phyloP scores from a whole-genome alignment of 2,113 vertebrate species.

The Mungos mungo region DNA sequence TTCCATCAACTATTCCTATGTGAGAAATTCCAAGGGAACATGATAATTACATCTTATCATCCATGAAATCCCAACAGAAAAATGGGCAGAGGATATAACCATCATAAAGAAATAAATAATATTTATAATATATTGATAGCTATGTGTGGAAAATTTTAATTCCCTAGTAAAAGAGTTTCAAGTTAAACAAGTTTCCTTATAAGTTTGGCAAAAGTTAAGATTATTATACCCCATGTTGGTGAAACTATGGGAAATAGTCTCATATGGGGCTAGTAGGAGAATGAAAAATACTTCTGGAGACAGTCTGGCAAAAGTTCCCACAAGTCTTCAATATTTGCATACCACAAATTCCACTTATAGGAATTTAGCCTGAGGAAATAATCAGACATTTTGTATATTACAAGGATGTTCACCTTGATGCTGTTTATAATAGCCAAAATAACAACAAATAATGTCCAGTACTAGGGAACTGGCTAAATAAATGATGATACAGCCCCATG shows the following conservation, averaged over 20 bases:
- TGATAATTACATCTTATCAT: not conserved
- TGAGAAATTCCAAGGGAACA: not conserved
- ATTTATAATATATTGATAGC: not conserved
- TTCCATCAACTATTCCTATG: not conserved
- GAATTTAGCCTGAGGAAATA: not conserved
- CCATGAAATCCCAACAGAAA: slow-evolving; percentile 3
- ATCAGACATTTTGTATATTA: not conserved
- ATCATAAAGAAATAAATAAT: not conserved
- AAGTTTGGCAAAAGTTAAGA: not conserved
- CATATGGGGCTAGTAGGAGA: not conserved
- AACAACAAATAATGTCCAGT: not conserved
- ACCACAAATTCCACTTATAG: not conserved
- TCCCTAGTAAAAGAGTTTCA: not conserved
- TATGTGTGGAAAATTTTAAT: not conserved
- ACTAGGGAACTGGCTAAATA: not conserved
- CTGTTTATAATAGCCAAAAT: not conserved
- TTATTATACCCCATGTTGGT: not conserved
- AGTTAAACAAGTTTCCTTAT: not conserved
- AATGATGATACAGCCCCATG: not conserved
- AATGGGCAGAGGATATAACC: not conserved
- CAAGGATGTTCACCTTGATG: not conserved
- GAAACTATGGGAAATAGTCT: not conserved
- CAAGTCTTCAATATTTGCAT: not conserved
- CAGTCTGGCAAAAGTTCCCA: not conserved
- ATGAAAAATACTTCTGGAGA: not conserved